Evolutionary conservation across 35 echinoderm and acorn worm genomes (phyloP).

Genomic region (Anneissia japonica): DNA sequence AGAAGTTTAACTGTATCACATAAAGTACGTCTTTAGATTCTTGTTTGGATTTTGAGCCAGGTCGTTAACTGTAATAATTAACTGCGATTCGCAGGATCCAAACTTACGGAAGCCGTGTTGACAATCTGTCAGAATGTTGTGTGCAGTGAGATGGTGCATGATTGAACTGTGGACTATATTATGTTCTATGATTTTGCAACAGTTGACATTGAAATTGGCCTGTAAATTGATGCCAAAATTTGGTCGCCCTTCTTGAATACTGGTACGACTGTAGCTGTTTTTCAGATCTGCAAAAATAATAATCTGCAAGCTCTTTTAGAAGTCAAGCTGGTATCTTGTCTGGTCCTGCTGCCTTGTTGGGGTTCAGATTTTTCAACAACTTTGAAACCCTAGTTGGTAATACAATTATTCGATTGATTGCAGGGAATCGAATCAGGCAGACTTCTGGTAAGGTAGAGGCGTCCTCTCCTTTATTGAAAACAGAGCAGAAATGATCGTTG

Average conservation of each 20-base stretch:
- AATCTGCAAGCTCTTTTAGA: constrained; percentile 48
- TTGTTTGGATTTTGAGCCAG: constrained; percentile 13
- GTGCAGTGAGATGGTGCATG: constrained; percentile 34
- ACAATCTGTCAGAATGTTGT: constrained; percentile 26
- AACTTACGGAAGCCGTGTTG: constrained; percentile 48
- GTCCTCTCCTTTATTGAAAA: constrained; percentile 44
- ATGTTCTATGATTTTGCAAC: constrained; percentile 42
- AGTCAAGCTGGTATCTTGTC: constrained; percentile 37
- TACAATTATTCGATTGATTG: too few species aligned
- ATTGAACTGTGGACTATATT: constrained; percentile 21
- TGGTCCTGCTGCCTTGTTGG: constrained; percentile 52
- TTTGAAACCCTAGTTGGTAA: constrained; percentile 21
- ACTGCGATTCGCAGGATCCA: constrained; percentile 40
- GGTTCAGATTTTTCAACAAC: constrained; percentile 40
- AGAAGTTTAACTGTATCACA: constrained; percentile 31
- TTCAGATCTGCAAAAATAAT: constrained; percentile 6
- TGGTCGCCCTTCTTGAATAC: constrained; percentile 20
- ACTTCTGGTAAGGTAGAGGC: constrained; percentile 4
- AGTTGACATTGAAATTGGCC: constrained; percentile 37
- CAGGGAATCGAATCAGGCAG: constrained; percentile 21
- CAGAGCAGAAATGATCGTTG: constrained; percentile 34
- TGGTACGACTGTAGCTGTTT: constrained; percentile 17
- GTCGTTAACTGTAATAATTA: constrained; percentile 41
- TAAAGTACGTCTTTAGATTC: constrained; percentile 16
- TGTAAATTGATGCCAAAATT: constrained; percentile 23